phyloP scores from a whole-genome alignment of 2,797 vertebrate genomes.

The Smutsia temminckii region DNA sequence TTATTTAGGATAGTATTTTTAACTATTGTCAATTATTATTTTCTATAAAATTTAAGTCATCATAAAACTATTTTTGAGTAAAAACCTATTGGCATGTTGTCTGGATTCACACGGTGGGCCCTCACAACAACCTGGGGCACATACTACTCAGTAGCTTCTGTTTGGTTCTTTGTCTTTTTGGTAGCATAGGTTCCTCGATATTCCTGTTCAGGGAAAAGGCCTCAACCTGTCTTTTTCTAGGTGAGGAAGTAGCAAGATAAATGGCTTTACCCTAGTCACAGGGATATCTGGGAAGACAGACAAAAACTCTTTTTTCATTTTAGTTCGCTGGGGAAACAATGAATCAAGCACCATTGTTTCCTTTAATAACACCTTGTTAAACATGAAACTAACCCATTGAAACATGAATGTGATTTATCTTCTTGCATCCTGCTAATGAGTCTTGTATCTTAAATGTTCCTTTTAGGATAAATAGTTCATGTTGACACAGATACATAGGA shows the following conservation, averaged over 20 bases:
- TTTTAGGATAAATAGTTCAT: slow-evolving; percentile 14
- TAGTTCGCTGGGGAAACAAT: background rate
- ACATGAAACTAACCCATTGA: background rate
- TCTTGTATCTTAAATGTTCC: background rate
- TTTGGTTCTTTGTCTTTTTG: background rate
- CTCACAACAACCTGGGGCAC: background rate
- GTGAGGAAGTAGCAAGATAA: background rate
- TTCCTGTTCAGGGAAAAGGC: background rate
- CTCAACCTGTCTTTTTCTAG: background rate
- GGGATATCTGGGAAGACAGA: background rate
- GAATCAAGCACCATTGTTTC: background rate
- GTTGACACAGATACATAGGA: background rate
- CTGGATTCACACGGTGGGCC: background rate
- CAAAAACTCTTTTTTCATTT: background rate
- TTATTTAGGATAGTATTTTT: background rate
- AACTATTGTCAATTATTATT: background rate
- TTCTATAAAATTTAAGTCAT: background rate
- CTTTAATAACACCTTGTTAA: background rate
- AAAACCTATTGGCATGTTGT: background rate
- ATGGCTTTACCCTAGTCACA: background rate
- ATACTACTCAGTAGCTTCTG: background rate
- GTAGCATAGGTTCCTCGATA: background rate
- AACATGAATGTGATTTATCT: background rate
- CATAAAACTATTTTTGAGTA: background rate
- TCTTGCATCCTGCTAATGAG: background rate